A percentile compares a stretch with the other conserved stretches of the same genome.
These are phyloP conservation scores for Adelognathus sp. DNA, from an alignment of 2,888 invertebrate genomes.

Conservation along the genomic window DNA sequence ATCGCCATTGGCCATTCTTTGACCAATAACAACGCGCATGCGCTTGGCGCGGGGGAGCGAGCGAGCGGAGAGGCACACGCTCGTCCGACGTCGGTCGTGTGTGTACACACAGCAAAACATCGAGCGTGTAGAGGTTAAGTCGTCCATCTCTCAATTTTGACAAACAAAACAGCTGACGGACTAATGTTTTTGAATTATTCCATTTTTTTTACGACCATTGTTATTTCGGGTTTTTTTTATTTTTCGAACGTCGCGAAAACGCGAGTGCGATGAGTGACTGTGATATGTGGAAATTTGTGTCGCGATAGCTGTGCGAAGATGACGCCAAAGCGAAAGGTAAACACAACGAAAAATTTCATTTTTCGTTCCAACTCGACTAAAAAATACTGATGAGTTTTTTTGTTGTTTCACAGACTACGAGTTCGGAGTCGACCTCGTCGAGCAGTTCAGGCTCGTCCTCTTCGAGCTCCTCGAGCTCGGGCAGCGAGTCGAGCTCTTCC, in stretches of 20 bases:
- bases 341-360: not conserved
- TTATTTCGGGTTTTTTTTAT: too few relatives aligned
- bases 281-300: slow-evolving; percentile 45
- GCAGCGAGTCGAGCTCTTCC: slow-evolving; percentile 79
- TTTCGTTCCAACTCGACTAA: not conserved
- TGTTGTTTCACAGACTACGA: slow-evolving; percentile 72
- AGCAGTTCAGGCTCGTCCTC: slow-evolving; percentile 78
- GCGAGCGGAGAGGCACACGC: too few relatives aligned
- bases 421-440: slow-evolving; percentile 78
- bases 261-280: slow-evolving; percentile 39
- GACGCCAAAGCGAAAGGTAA: slow-evolving; percentile 79
- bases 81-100: too few relatives aligned
- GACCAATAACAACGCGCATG: too few relatives aligned
- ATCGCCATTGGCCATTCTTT: too few relatives aligned
- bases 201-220: not conserved
- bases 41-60: too few relatives aligned
- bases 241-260: slow-evolving; percentile 18
- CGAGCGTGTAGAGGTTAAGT: slow-evolving; percentile 32
- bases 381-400: not conserved
- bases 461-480: slow-evolving; percentile 78
- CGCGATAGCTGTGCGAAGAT: slow-evolving; percentile 65
- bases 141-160: too few relatives aligned
- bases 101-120: too few relatives aligned
- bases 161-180: slow-evolving; percentile 57
- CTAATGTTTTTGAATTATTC: slow-evolving; percentile 44